Evolutionary conservation across 2,113 vertebrate species (phyloP).

Genomic region (Anguilla japonica): DNA sequence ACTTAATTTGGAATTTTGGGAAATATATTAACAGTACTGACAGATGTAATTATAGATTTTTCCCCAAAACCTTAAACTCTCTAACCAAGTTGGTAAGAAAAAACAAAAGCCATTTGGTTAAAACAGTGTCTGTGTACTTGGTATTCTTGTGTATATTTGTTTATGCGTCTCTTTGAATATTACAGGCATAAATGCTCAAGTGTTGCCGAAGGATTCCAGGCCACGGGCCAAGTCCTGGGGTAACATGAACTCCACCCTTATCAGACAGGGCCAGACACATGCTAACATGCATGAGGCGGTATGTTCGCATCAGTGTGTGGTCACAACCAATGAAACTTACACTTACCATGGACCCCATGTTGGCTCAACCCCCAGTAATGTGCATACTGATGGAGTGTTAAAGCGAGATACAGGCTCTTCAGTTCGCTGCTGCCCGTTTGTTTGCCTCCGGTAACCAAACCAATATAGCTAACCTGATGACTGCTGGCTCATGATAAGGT

Average conservation of each 20-base stretch:
- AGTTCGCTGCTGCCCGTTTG: constrained; percentile 6
- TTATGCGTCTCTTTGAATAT: background rate
- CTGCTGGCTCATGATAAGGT: background rate
- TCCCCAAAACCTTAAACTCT: background rate
- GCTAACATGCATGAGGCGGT: constrained; percentile 22
- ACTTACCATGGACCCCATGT: constrained; percentile 9
- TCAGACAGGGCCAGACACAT: constrained; percentile 56
- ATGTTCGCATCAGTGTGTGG: constrained; percentile 21
- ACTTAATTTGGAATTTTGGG: background rate
- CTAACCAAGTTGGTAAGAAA: background rate
- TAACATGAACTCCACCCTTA: constrained; percentile 50
- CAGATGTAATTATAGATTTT: no score
- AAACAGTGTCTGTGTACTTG: background rate
- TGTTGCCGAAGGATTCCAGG: background rate
- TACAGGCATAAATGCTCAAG: background rate
- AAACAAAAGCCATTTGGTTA: background rate
- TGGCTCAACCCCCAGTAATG: constrained; percentile 27
- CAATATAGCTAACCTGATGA: constrained; percentile 22
- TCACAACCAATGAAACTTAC: constrained; percentile 38
- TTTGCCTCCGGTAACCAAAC: background rate
- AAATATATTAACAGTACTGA: background rate
- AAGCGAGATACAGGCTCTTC: constrained; percentile 44
- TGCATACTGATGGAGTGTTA: constrained; percentile 26
- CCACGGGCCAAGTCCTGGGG: constrained; percentile 1
- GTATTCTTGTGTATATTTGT: background rate